Evolutionary conservation across 64 coral and sea anemone species (phyloP), one percentile per base, ranked within the genome.

Genomic region (Pocillopora verrucosa): DNA sequence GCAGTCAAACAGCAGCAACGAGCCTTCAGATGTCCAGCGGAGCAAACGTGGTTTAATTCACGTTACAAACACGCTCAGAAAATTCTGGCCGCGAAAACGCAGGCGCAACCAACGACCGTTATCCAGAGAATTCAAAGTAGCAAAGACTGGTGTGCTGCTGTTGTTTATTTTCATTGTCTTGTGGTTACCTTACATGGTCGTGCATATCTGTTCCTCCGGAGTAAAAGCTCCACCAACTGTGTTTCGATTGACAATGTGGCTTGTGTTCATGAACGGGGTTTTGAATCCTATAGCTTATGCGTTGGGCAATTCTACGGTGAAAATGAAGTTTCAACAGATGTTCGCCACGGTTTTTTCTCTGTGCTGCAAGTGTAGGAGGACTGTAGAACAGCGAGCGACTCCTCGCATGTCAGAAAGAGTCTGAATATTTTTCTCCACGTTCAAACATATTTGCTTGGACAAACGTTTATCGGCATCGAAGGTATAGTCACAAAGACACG

Each of bases 211-310:
- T 84, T 73, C 72, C 59, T 72, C 72, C 16, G 81, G 82, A 20
- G 16, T 92, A n/a, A 58, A 90, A 35, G 77, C 85, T 3, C 67
- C 93, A 1, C 62, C 87, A n/a, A 36, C 68, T 22, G 87, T 88
- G 0, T 92, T 90, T 36, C 93, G 90, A 36, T 22, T 89, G 13
- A 88, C 88, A 16, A 98, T 92, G 93, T 98, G 90, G 87, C 79
- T 94, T n/a, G 93, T 98, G 7, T 98, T 95, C 56, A 83, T 94
- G 93, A 98, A 98, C 36, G 93, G 93, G 2, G 45, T 95, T 12
- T 76, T 86, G 20, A 98, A 95, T 73, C 96, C 93, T 1, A 64
- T 98, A 1, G 90, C 77, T 16, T 98, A 98, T 76, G 96, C 96
- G 4, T 86, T 98, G 16, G 64, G 56, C n/a, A 92, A 92, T 60